A percentile compares a stretch with the other conserved stretches of the same genome.
phyloP scores from a whole-genome alignment of 1,140 invertebrate genomes.

The Leptinotarsa defecta region DNA sequence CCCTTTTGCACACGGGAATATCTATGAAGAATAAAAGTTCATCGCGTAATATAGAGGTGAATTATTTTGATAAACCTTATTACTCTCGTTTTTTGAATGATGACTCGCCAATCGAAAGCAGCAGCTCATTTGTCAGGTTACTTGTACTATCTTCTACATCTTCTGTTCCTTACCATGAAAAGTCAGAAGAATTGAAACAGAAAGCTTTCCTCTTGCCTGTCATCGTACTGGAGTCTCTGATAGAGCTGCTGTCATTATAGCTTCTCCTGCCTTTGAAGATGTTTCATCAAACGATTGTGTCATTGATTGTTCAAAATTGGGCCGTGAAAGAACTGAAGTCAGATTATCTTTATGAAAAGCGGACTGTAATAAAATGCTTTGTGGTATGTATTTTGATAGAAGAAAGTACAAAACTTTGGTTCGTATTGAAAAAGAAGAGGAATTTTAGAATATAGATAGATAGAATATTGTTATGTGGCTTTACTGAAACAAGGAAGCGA shows the following conservation, averaged over 20 bases:
- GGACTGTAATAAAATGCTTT: conserved; percentile 12
- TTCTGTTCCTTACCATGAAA: too few relatives aligned
- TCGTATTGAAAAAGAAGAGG: conserved; percentile 13
- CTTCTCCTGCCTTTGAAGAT: conserved; percentile 15
- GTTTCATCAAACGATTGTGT: conserved; percentile 18
- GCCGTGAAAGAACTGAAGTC: conserved; percentile 25
- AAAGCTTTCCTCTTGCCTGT: too few relatives aligned
- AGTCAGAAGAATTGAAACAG: too few relatives aligned
- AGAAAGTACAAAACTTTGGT: conserved; percentile 38
- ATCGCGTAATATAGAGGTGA: too few relatives aligned
- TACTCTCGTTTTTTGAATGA: too few relatives aligned
- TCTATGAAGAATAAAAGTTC: too few relatives aligned
- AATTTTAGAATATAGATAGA: conserved; percentile 17
- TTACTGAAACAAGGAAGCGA: conserved; percentile 35
- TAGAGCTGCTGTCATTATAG: conserved; percentile 9
- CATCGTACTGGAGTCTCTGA: too few relatives aligned
- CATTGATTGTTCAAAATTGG: conserved; percentile 2
- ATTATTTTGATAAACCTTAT: too few relatives aligned
- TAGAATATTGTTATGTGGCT: conserved; percentile 35
- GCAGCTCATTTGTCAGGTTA: too few relatives aligned
- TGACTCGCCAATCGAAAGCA: too few relatives aligned
- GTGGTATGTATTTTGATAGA: conserved; percentile 23
- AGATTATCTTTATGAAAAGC: conserved; percentile 5
- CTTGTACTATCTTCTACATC: too few relatives aligned
- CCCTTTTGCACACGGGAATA: too few relatives aligned